Evolutionary conservation across 2,888 invertebrate species (phyloP), one percentile per base, ranked within the genome.

Genomic region (Temnothorax ravouxi): DNA sequence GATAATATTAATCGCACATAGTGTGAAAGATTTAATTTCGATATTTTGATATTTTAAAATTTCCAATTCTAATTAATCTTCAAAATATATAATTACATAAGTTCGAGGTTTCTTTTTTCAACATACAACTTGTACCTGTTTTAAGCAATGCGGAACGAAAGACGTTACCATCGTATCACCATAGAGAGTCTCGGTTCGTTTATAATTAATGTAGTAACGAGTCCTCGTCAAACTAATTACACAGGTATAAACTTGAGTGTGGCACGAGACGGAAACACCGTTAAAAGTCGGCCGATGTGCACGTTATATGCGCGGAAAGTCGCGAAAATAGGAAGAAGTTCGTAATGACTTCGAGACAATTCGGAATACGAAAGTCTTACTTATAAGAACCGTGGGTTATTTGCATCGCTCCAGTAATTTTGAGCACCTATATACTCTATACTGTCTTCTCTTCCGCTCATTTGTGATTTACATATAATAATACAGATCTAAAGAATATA

Each of bases 181-280:
- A 76, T 50, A 59, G 41, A 67, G 54, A 69, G 47, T 71, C 29
- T 62, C 72, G 76, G 76, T 76, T 74, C 84, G 38, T 77, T 69
- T 81, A 84, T 84, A 88, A 89, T 88, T 89, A 89, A 80, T 67
- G 67, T 67, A 61, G 83, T 77, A 69, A 71, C 59, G 74, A 83
- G 83, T 84, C 83, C 82, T 86, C 83, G 87, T 89, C 85, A 85
- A 88, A 82, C 86, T 89, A 89, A 89, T 89, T 89, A 88, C 77
- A 88, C 85, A 75, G 83, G 61, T 84, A 83, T 86, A 86, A 89
- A 86, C 82, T 88, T 89, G 44, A 64, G 21, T 64, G n/a, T 54
- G 80, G 25, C 62, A 56, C 59, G 74, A 82, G 77, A 81, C 64
- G 72, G 64, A 64, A 69, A 75, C 56, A 67, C 83, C 62, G 87